Percentiles rank a stretch among this genome's conserved stretches.
phyloP scores from a whole-genome alignment of 2,888 invertebrate species.

The Urechis unicinctus region DNA sequence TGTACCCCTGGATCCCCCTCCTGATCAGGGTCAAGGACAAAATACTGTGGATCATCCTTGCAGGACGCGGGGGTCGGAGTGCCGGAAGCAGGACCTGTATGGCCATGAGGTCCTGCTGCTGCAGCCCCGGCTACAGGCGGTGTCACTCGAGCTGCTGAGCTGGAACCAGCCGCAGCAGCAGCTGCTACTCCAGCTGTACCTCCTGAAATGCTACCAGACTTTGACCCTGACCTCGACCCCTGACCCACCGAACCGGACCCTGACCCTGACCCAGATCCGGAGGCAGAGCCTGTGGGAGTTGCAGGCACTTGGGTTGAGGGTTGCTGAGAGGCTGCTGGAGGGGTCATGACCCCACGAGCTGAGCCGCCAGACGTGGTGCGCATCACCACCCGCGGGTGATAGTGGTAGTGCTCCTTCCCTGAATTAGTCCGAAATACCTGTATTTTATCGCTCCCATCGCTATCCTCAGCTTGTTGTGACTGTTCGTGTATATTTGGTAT shows the following conservation, averaged over 20 bases:
- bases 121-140: neutral
- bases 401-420: neutral
- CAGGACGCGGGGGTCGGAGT: neutral
- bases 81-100: neutral
- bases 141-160: neutral
- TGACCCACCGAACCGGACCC: neutral
- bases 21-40: conserved; percentile 14
- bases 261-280: no score
- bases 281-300: no score
- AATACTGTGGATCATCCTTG: conserved; percentile 14
- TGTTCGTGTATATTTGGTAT: conserved; percentile 6
- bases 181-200: neutral
- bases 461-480: neutral
- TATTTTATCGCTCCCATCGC: no score
- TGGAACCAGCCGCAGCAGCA: neutral
- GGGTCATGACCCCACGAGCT: neutral
- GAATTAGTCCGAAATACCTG: neutral
- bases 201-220: neutral
- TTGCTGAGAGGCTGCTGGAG: neutral
- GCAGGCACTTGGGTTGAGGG: neutral
- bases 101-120: neutral
- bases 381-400: neutral
- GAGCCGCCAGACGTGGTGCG: neutral
- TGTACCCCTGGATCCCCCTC: conserved; percentile 2
- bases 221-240: neutral